Percentiles rank a stretch among this genome's conserved stretches.
These are phyloP conservation scores for Caenorhabditis briggsae DNA, from an alignment of 1,140 invertebrate species.

Conservation along the genomic window DNA sequence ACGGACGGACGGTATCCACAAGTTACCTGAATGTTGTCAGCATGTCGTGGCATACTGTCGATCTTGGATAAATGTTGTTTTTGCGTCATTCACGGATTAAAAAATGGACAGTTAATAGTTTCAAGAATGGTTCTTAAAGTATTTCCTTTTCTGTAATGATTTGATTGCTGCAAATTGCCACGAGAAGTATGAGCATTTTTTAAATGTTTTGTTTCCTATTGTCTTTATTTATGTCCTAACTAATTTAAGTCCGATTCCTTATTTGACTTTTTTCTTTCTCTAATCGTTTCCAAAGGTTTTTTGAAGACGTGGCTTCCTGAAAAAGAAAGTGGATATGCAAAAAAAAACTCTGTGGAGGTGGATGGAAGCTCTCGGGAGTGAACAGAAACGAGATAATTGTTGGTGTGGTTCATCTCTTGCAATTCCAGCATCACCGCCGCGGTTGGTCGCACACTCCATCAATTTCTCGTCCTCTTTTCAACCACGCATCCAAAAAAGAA, in stretches of 20 bases:
- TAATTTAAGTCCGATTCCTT: too few relatives aligned
- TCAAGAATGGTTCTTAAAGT: too few relatives aligned
- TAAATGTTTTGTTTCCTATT: too few relatives aligned
- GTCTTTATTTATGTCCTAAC: too few relatives aligned
- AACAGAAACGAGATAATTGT: constrained; percentile 45
- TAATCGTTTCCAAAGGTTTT: not conserved
- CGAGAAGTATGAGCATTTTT: too few relatives aligned
- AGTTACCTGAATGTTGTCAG: too few relatives aligned
- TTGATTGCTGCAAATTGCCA: not conserved
- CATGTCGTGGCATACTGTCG: too few relatives aligned
- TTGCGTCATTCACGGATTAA: too few relatives aligned
- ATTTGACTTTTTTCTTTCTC: too few relatives aligned
- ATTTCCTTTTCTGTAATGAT: not conserved
- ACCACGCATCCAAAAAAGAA: not conserved
- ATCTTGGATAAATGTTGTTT: too few relatives aligned
- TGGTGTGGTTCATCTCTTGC: constrained; percentile 39
- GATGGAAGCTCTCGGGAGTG: not conserved
- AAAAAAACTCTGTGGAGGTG: constrained; percentile 10
- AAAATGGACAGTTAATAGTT: too few relatives aligned
- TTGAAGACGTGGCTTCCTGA: not conserved
- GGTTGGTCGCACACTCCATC: not conserved
- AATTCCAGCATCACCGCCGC: constrained; percentile 6
- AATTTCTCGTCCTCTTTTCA: not conserved
- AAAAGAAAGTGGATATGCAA: not conserved
- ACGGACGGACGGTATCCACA: too few relatives aligned